Percentiles rank a stretch among this genome's conserved stretches.
Evolutionary conservation across 2,888 invertebrate species (phyloP).

Genomic region (Apotomis capreana): DNA sequence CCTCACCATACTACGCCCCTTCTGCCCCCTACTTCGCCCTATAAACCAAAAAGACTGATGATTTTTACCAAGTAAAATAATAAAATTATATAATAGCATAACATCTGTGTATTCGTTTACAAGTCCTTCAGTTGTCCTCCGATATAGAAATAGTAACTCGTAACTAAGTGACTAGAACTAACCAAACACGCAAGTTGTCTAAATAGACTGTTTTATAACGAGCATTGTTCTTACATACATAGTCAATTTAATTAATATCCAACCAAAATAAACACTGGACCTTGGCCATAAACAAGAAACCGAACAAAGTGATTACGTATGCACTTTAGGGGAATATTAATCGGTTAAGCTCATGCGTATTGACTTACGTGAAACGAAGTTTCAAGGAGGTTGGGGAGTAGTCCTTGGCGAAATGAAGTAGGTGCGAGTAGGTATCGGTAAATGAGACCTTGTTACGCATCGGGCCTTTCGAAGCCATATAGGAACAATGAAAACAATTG

Average conservation of each 20-base stretch:
- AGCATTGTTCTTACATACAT: constrained; percentile 27
- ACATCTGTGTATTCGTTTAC: neutral
- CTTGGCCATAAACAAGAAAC: constrained; percentile 35
- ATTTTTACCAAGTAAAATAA: constrained; percentile 52
- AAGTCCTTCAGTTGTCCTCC: neutral
- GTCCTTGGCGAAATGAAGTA: constrained; percentile 56
- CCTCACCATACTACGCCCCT: constrained; percentile 58
- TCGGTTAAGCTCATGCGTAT: constrained; percentile 44
- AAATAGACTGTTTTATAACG: constrained; percentile 23
- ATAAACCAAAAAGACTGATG: constrained; percentile 58
- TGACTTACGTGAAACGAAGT: constrained; percentile 49
- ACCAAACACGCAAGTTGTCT: constrained; percentile 3
- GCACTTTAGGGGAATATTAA: constrained; percentile 39
- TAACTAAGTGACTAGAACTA: neutral
- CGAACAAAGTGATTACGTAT: constrained; percentile 44
- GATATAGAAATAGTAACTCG: neutral
- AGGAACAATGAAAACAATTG: constrained; percentile 50
- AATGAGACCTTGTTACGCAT: constrained; percentile 55
- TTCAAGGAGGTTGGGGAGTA: constrained; percentile 60
- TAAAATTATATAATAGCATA: constrained; percentile 23
- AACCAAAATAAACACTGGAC: constrained; percentile 31
- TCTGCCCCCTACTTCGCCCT: constrained; percentile 68
- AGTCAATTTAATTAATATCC: constrained; percentile 7
- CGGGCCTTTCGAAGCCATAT: constrained; percentile 53
- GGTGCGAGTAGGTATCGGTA: constrained; percentile 45